A percentile compares a stretch with the other conserved stretches of the same genome.
phyloP scores from a whole-genome alignment of 2,888 invertebrate species.

The Penaeus monodon region DNA sequence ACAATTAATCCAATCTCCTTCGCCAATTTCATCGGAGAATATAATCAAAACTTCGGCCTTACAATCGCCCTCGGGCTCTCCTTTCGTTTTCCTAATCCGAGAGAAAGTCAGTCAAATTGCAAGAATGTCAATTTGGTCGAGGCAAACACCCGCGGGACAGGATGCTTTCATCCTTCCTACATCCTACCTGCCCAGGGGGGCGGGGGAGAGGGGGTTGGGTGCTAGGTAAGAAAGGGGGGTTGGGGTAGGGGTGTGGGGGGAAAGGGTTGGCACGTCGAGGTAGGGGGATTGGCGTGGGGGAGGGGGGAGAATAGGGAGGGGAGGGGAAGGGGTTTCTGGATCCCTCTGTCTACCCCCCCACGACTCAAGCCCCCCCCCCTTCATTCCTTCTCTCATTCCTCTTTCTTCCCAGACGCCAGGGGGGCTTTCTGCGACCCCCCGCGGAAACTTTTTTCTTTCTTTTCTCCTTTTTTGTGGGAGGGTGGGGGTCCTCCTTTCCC shows the following conservation, averaged over 20 bases:
- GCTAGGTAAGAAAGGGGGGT: too few species aligned
- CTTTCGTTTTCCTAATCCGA: constrained; percentile 60
- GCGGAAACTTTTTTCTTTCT: neutral
- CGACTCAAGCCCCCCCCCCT: too few species aligned
- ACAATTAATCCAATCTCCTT: neutral
- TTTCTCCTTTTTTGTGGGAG: neutral
- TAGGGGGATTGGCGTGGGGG: too few species aligned
- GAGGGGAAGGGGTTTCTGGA: too few species aligned
- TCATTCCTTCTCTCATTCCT: too few species aligned
- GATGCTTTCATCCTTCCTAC: constrained; percentile 35
- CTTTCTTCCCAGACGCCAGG: too few species aligned
- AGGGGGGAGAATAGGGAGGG: too few species aligned
- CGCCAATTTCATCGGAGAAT: constrained; percentile 11
- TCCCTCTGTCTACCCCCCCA: neutral
- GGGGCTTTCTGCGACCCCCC: neutral
- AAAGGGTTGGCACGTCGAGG: too few species aligned
- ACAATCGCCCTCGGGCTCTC: constrained; percentile 17
- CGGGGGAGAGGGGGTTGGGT: too few species aligned
- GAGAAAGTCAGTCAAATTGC: constrained; percentile 62
- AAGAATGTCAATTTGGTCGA: constrained; percentile 61
- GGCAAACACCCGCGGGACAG: constrained; percentile 52
- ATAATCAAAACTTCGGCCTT: constrained; percentile 1
- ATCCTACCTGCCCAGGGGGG: too few species aligned
- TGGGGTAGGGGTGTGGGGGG: too few species aligned
- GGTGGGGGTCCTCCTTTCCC: neutral